Evolutionary conservation across 2,797 vertebrate species (phyloP).

Genomic region (Gymnodraco acuticeps): DNA sequence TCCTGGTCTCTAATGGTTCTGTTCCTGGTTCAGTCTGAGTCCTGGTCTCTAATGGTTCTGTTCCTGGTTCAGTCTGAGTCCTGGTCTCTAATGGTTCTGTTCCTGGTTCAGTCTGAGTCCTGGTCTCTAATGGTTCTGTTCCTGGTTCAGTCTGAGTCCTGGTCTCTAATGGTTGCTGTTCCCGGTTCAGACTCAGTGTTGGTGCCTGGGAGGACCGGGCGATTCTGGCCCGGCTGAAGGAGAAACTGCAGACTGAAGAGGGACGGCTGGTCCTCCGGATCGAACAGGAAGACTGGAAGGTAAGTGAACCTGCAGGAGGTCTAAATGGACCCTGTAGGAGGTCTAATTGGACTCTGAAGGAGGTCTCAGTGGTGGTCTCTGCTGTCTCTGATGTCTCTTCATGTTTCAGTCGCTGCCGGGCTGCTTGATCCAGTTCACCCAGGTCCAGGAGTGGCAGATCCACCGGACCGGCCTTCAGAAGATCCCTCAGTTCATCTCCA

Average conservation of each 20-base stretch:
- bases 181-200: conserved; percentile 47
- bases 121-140: too few relatives aligned
- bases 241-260: conserved; percentile 90
- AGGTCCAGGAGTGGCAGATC: conserved; percentile 96
- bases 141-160: too few relatives aligned
- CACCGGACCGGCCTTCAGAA: conserved; percentile 90
- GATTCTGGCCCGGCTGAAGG: conserved; percentile 88
- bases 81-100: too few relatives aligned
- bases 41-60: too few relatives aligned
- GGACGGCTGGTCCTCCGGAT: conserved; percentile 91
- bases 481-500: conserved; percentile 91
- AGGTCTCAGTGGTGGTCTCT: neutral
- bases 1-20: too few relatives aligned
- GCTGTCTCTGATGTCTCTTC: neutral
- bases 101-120: too few relatives aligned
- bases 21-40: too few relatives aligned
- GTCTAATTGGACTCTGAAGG: neutral
- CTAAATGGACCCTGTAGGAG: neutral
- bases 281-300: conserved; percentile 98
- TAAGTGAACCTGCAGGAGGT: conserved; percentile 46
- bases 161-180: too few relatives aligned
- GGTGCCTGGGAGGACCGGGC: conserved; percentile 92
- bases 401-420: conserved; percentile 86
- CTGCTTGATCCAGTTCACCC: conserved; percentile 88
- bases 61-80: too few relatives aligned